Percentiles rank a stretch among this genome's conserved stretches.
Conservation (phyloP, 37 sponge, comb jelly and placozoan species). For the Geodia barretti region DNA sequence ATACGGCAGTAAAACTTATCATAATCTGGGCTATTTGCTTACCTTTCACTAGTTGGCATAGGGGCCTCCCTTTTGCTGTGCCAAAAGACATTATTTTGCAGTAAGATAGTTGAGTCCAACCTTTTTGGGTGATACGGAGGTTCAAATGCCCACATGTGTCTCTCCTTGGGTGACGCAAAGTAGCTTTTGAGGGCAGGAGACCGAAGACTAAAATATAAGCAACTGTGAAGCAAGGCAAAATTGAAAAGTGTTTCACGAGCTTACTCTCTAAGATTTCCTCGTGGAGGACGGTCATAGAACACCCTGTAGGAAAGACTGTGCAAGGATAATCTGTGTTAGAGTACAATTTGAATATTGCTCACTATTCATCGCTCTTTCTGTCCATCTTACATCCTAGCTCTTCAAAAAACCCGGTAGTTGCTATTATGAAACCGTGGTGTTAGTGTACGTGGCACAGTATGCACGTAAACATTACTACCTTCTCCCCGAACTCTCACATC, state of each 20-base stretch:
- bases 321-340: not conserved
- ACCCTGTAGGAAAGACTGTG: slow-evolving; percentile 40
- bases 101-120: not conserved
- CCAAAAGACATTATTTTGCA: not conserved
- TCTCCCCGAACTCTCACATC: not conserved
- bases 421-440: not conserved
- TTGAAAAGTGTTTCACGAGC: not conserved
- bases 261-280: slow-evolving; percentile 32
- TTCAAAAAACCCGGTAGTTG: not conserved
- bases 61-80: not conserved
- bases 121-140: slow-evolving; percentile 25
- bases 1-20: not conserved
- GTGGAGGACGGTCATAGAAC: slow-evolving; percentile 41
- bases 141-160: slow-evolving; percentile 22
- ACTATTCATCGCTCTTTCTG: slow-evolving; percentile 42
- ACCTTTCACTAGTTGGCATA: slow-evolving; percentile 11
- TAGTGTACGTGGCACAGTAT: not conserved
- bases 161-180: slow-evolving; percentile 34
- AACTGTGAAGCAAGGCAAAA: not conserved
- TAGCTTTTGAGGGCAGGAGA: slow-evolving; percentile 16
- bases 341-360: not conserved
- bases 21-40: not conserved
- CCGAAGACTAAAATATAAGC: slow-evolving; percentile 6
- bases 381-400: slow-evolving; percentile 3
- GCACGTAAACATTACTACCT: not conserved